Base-by-base conservation (phyloP, 2,888 invertebrate genomes). In the Trichopoda pennipes region DNA sequence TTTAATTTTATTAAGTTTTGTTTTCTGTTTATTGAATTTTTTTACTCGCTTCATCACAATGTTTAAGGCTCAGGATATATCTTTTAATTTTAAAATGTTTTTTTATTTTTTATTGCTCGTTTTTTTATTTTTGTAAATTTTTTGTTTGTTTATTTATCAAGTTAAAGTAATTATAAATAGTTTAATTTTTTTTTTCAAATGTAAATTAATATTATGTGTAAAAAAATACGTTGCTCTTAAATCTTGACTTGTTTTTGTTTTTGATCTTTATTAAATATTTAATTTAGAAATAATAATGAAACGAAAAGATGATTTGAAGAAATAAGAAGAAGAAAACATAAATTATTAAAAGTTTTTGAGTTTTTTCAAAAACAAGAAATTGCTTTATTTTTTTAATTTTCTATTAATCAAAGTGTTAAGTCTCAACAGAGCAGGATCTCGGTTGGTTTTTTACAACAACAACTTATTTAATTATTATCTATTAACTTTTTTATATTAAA, bases 341-440 rank as follows among this genome's bases (percentile, higher is more conserved):
- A 60, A 38, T 19, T 23, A 49, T 32, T 32, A 69, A 66, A 70
- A 56, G 68, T 78, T 79, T 28, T 72, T 76, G 16, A 72, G 73
- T 53, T 56, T 76, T 76, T 73, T 77, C 44, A 21, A 63, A 49
- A 72, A 64, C 23, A 58, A 60, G 17, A 51, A 60, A 53, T 55
- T 74, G 60, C 69, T 58, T 80, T 73, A 75, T 80, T 78, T 82
- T 81, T 78, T 66, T 28, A 28, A 56, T 77, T 73, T 80, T 78
- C 58, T 81, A 53, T 74, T 56, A 64, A 70, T 76, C 76, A 84
- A 77, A 64, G 70, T 83, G 77, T 81, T 77, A 75, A 73, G 86
- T 85, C 86, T 86, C 88, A 88, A 87, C 86, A 88, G 89, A 89
- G 89, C 89, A 88, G 89, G 89, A 89, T 89, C 89, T 89, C 89